phyloP scores from a whole-genome alignment of 2,888 invertebrate genomes.

The Pelosia muscerda region DNA sequence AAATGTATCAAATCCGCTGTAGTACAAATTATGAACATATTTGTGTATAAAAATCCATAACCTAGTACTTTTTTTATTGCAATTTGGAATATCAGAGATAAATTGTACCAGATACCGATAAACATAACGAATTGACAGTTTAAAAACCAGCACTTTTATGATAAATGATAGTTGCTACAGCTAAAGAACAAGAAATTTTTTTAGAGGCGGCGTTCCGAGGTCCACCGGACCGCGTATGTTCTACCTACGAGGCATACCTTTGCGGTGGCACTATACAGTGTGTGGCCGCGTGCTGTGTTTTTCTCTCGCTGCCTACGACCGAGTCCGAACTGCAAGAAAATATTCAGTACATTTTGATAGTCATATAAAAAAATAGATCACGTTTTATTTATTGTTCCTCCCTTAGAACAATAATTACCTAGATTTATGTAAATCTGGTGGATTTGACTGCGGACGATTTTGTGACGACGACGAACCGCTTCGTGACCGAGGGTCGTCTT shows the following conservation, averaged over 20 bases:
- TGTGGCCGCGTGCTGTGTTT: conserved; percentile 54
- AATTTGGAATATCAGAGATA: no score
- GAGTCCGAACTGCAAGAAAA: conserved; percentile 70
- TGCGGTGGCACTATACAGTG: conserved; percentile 54
- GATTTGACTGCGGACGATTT: conserved; percentile 33
- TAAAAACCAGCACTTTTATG: no score
- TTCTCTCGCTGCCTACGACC: conserved; percentile 64
- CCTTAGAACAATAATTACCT: neutral
- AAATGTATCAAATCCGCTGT: no score
- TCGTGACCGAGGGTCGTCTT: conserved; percentile 60
- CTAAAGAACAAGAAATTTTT: no score
- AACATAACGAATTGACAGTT: no score
- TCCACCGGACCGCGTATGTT: neutral
- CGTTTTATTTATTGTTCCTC: neutral
- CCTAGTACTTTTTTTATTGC: no score
- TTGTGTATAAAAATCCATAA: no score
- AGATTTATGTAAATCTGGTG: conserved; percentile 13
- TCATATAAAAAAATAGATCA: neutral
- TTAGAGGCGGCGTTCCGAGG: no score
- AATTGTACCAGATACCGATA: no score
- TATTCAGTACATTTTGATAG: neutral
- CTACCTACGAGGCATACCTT: conserved; percentile 27
- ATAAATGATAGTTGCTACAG: no score
- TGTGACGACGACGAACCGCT: conserved; percentile 62
- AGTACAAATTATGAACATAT: no score